Evolutionary conservation across 2,888 invertebrate genomes (phyloP).

Genomic region (Lamellibrachia columna): DNA sequence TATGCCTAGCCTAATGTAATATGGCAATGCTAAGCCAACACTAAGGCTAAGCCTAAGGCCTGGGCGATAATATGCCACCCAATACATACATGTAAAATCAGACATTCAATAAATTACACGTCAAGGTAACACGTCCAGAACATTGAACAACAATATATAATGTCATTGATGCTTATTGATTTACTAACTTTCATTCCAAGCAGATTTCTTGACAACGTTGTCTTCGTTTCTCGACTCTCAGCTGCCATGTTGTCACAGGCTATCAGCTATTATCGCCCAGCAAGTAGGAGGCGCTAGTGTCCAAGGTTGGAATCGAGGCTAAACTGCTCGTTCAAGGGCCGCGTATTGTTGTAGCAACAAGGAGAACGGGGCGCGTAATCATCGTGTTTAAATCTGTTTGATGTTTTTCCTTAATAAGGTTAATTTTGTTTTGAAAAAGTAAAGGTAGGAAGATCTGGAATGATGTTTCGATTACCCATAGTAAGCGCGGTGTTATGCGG

Average conservation of each 20-base stretch:
- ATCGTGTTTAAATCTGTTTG: neutral
- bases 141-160: neutral
- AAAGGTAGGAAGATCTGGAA: neutral
- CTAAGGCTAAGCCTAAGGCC: too few species aligned
- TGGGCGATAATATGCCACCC: neutral
- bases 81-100: neutral
- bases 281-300: neutral
- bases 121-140: neutral
- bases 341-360: conserved; percentile 14
- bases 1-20: too few species aligned
- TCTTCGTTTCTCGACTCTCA: neutral
- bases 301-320: neutral
- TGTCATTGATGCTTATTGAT: neutral
- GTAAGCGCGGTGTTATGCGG: too few species aligned
- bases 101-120: neutral
- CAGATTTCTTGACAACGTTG: neutral
- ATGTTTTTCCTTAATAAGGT: neutral
- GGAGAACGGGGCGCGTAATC: neutral
- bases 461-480: neutral
- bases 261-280: neutral
- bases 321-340: neutral
- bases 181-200: conserved; percentile 16
- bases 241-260: neutral
- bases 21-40: too few species aligned
- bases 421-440: neutral